Base-by-base conservation (phyloP, 2,113 vertebrate genomes). In the Pelecanus crispus region DNA sequence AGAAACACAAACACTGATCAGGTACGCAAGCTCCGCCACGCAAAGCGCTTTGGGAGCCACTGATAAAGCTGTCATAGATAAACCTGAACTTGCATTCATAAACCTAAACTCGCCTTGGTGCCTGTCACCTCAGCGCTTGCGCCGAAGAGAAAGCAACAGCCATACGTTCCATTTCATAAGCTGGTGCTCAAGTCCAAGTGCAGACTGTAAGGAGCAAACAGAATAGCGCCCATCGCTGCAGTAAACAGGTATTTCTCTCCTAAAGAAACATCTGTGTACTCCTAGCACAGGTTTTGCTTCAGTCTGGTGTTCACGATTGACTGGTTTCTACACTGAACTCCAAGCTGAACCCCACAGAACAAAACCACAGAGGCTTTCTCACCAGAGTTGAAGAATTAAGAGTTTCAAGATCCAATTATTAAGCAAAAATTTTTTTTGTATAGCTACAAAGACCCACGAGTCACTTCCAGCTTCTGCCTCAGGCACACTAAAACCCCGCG, bases 1-100 rank as follows among this genome's bases (percentile, higher is more conserved):
- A 38, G 56, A 47, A 34, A 55, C 5, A 62, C 13, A 12, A 62
- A 22, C 9, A 16, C 21, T 3, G 25, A 12, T 15, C 36, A 24
- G 29, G 34, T 21, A 31, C n/a, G 7, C 31, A 42, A 9, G 59
- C 73, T 31, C 17, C 2, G 0, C 22, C 38, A 32, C 2, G 1
- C 4, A 20, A 50, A 79, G 50, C 17, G 4, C 52, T 50, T 32
- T 4, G 31, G 52, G 36, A 73, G 22, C 22, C 38, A 6, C 1
- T 16, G 36, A 7, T 21, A 22, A 28, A 52, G 28, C 9, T 34
- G 34, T 12, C 61, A 7, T 8, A 13, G 13, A 29, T 15, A 65
- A 81, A n/a, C 58, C 52, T 67, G 7, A 55, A 13, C 34, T 36
- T 45, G 32, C 32, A 13, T 17, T 68, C 19, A 25, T 6, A 50